Evolutionary conservation across 2,888 invertebrate species (phyloP).

Genomic region (Hypselothyrea guttata): DNA sequence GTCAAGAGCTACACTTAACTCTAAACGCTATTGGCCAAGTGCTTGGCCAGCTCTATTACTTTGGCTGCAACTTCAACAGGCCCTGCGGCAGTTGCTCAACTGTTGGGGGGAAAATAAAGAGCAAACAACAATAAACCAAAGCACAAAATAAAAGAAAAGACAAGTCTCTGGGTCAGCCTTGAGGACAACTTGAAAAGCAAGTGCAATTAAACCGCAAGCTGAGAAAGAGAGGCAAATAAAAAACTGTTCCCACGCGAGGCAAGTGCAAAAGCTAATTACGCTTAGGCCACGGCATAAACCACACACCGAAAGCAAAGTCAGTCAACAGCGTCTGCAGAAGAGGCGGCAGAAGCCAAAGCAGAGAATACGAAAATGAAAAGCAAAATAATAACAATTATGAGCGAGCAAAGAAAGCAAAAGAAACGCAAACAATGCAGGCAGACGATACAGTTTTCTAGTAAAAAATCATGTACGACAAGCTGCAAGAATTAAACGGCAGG

Average conservation of each 20-base stretch:
- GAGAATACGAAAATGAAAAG: too few relatives aligned
- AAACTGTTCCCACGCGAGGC: conserved; percentile 52
- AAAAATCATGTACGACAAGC: conserved; percentile 24
- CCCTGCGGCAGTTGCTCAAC: conserved; percentile 48
- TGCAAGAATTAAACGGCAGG: conserved; percentile 30
- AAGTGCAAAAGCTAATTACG: conserved; percentile 44
- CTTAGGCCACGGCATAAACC: conserved; percentile 2
- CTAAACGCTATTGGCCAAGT: conserved; percentile 13
- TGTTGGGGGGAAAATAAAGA: conserved; percentile 12
- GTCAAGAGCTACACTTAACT: conserved; percentile 38
- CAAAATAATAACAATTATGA: conserved; percentile 15
- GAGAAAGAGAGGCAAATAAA: conserved; percentile 23
- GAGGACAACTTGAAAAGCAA: conserved; percentile 47
- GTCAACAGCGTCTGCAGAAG: conserved; percentile 20
- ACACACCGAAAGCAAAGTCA: too few relatives aligned
- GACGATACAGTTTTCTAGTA: conserved; percentile 21
- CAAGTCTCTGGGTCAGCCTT: conserved; percentile 31
- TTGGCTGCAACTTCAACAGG: conserved; percentile 14
- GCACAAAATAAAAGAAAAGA: neutral
- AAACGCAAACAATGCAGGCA: conserved; percentile 38
- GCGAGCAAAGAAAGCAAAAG: conserved; percentile 51
- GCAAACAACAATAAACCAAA: neutral
- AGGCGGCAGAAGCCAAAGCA: neutral
- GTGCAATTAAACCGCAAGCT: conserved; percentile 43
- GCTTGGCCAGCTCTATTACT: conserved; percentile 19